These are phyloP conservation scores for Loxodonta africana DNA, from an alignment of 2,113 vertebrate species.

Conservation along the genomic window DNA sequence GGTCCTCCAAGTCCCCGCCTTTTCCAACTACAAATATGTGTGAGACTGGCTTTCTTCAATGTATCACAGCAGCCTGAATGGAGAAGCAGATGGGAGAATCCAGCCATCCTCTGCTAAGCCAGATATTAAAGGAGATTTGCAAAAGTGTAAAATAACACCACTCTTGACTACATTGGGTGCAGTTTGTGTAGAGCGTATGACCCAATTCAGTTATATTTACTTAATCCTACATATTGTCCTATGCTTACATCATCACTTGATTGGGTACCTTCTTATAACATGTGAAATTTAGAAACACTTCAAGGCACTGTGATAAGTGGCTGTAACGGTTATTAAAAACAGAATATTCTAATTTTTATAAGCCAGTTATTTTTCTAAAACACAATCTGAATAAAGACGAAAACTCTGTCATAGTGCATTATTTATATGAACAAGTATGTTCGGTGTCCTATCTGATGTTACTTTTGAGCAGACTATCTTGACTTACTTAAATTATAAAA, in stretches of 20 bases:
- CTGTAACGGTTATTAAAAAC: constrained; percentile 32
- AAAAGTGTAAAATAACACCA: neutral
- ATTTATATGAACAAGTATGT: neutral
- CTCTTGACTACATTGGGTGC: neutral
- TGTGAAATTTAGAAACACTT: constrained; percentile 23
- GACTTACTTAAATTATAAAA: constrained; percentile 59
- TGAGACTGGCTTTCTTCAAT: neutral
- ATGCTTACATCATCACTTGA: neutral
- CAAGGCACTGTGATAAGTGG: neutral
- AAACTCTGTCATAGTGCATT: neutral
- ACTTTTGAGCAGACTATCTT: constrained; percentile 54
- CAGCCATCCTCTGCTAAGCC: neutral
- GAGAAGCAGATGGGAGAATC: constrained; percentile 12
- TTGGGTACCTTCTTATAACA: neutral
- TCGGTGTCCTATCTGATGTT: neutral
- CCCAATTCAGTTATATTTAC: neutral
- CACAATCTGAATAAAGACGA: neutral
- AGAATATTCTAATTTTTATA: neutral
- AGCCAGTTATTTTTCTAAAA: constrained; percentile 23
- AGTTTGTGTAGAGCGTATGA: neutral
- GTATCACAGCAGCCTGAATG: neutral
- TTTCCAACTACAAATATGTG: neutral
- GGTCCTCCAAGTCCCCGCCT: neutral
- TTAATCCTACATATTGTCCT: neutral
- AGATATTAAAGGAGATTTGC: constrained; percentile 53